phyloP scores from a whole-genome alignment of 1,140 invertebrate species.

The Anastrepha ludens region DNA sequence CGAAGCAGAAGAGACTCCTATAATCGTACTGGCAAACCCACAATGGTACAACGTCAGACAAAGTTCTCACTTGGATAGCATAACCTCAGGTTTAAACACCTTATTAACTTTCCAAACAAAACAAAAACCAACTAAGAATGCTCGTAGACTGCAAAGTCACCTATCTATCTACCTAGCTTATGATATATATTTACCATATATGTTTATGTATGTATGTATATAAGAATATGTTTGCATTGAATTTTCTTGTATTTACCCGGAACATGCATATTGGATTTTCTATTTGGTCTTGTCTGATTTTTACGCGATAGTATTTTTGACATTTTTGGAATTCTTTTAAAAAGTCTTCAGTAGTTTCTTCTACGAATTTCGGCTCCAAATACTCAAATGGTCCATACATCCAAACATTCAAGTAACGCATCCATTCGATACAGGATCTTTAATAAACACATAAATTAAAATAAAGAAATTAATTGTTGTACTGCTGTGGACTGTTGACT shows the following conservation, averaged over 20 bases:
- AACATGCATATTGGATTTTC: conserved; percentile 81
- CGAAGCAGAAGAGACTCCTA: too few species aligned
- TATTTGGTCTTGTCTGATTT: conserved; percentile 84
- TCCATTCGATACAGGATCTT: conserved; percentile 82
- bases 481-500: not conserved
- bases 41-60: too few species aligned
- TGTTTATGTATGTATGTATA: too few species aligned
- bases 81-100: too few species aligned
- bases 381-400: conserved; percentile 93
- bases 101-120: too few species aligned
- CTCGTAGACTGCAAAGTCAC: too few species aligned
- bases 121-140: too few species aligned
- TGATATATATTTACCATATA: too few species aligned
- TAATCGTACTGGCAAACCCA: too few species aligned
- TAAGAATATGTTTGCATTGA: not conserved
- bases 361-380: conserved; percentile 83
- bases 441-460: not conserved
- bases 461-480: not conserved
- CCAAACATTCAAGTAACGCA: conserved; percentile 88
- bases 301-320: conserved; percentile 87
- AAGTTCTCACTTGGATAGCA: too few species aligned
- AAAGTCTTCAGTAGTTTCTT: conserved; percentile 82
- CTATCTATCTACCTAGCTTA: too few species aligned
- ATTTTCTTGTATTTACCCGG: conserved; percentile 69
- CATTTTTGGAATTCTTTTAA: conserved; percentile 85